These are phyloP conservation scores for Entelurus aequoreus DNA, from an alignment of 2,113 vertebrate genomes.

Conservation along the genomic window DNA sequence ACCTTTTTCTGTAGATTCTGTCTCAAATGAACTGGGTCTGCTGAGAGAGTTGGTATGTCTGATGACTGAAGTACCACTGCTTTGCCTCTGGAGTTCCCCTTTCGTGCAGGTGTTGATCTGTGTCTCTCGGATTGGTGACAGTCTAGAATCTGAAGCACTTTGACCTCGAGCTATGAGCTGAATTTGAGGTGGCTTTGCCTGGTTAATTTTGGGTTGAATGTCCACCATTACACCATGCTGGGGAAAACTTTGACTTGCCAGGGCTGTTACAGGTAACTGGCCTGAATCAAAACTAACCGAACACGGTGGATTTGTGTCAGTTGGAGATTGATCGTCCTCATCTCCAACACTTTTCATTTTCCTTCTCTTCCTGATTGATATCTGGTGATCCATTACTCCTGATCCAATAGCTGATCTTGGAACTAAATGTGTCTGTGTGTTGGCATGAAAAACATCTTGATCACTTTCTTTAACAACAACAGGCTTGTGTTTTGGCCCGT, in stretches of 20 bases:
- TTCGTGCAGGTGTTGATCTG: conserved; percentile 64
- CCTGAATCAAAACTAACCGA: conserved; percentile 73
- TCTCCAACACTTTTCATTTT: conserved; percentile 98
- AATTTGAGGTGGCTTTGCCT: conserved; percentile 74
- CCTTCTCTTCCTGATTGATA: conserved; percentile 88
- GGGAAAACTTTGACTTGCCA: conserved; percentile 53
- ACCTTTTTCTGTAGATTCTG: conserved; percentile 79
- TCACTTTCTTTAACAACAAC: conserved; percentile 76
- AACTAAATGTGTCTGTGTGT: conserved; percentile 74
- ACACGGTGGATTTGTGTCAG: conserved; percentile 69
- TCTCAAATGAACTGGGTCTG: conserved; percentile 88
- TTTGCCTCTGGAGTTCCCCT: conserved; percentile 82
- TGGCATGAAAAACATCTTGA: conserved; percentile 70
- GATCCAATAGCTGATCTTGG: conserved; percentile 71
- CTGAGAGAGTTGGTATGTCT: conserved; percentile 96
- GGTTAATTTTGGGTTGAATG: conserved; percentile 62
- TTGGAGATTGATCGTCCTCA: conserved; percentile 89
- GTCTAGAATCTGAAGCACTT: conserved; percentile 71
- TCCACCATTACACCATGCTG: conserved; percentile 61
- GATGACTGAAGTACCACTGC: conserved; percentile 93
- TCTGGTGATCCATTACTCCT: conserved; percentile 81
- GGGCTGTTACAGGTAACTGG: conserved; percentile 56
- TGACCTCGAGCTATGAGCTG: conserved; percentile 74
- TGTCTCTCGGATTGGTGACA: conserved; percentile 73
- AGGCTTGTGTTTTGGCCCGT: conserved; percentile 92